phyloP scores from a whole-genome alignment of 2,113 vertebrate genomes.

The Tursiops truncatus region DNA sequence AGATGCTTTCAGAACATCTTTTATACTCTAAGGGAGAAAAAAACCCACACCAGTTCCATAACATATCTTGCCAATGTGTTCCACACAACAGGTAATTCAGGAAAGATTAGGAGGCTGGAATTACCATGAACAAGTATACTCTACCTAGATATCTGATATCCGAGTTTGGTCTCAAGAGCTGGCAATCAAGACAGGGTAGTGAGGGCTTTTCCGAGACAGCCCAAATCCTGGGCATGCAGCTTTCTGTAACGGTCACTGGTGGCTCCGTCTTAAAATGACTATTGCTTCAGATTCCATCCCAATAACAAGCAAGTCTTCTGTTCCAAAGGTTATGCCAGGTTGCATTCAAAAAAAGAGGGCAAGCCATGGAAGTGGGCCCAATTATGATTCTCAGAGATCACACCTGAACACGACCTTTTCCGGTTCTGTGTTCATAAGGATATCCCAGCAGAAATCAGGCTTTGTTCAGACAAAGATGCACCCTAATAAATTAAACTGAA shows the following conservation, averaged over 20 bases:
- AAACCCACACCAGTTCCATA: not conserved
- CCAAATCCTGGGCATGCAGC: not conserved
- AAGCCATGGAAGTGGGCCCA: not conserved
- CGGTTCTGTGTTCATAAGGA: conserved; percentile 1
- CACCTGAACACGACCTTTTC: not conserved
- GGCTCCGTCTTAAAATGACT: not conserved
- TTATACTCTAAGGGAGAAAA: not conserved
- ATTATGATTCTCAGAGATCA: not conserved
- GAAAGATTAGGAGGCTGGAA: not conserved
- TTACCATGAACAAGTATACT: not conserved
- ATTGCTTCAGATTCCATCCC: not conserved
- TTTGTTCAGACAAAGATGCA: conserved; percentile 27
- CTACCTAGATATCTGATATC: not conserved
- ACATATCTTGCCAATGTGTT: not conserved
- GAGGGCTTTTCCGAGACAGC: not conserved
- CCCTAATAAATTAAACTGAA: conserved; percentile 48
- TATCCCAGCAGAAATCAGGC: conserved; percentile 4
- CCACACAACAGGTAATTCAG: not conserved
- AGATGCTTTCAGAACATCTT: not conserved
- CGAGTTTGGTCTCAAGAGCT: not conserved
- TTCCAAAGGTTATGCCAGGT: not conserved
- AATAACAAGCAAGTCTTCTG: not conserved
- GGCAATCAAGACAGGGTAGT: not conserved
- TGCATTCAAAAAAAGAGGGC: not conserved
- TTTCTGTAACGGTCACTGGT: not conserved